These are phyloP conservation scores for Perca flavescens DNA, from an alignment of 2,113 vertebrate genomes.

Conservation along the genomic window DNA sequence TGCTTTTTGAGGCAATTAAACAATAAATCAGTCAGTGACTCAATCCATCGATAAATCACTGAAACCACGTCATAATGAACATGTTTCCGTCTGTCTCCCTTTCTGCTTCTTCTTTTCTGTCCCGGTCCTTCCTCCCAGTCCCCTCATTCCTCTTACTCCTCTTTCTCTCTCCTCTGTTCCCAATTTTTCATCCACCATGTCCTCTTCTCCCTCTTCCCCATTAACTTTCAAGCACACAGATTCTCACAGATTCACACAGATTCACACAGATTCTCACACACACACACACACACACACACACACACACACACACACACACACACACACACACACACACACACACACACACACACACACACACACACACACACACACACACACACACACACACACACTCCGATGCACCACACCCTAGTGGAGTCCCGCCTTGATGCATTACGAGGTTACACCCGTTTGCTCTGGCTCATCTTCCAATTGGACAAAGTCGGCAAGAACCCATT, in stretches of 20 bases:
- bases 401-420: conserved; percentile 63
- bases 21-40: background rate
- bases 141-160: background rate
- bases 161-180: background rate
- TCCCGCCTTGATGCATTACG: conserved; percentile 65
- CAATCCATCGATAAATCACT: background rate
- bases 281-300: conserved; percentile 2
- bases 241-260: background rate
- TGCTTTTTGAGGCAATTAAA: background rate
- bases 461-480: conserved; percentile 60
- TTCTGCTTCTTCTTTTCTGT: background rate
- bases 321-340: background rate
- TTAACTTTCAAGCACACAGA: conserved; percentile 26
- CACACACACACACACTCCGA: conserved; percentile 43
- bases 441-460: conserved; percentile 76
- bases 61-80: background rate
- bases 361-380: conserved; percentile 5
- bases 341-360: background rate
- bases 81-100: background rate
- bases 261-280: background rate
- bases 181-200: background rate
- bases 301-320: conserved; percentile 13
- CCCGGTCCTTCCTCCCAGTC: background rate
- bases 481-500: conserved; percentile 44
- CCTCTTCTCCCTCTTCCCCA: background rate